Conservation (phyloP, 2,888 invertebrate genomes). For the Lathronympha strigana region DNA sequence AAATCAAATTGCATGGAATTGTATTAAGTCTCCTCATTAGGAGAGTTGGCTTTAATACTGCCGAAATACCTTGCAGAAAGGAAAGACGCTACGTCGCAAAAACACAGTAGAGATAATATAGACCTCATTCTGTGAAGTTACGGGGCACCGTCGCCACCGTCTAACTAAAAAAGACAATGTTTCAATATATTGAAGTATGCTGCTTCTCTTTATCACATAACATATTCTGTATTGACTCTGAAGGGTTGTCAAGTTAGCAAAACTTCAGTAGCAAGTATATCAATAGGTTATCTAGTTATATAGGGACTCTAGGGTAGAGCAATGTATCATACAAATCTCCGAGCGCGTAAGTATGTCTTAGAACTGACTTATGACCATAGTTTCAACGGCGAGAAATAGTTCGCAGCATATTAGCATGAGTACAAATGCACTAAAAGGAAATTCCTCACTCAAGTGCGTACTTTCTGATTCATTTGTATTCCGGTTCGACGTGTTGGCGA, state of each 20-base stretch:
- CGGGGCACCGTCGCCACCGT: no score
- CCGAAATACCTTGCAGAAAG: not conserved
- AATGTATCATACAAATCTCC: no score
- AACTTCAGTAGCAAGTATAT: no score
- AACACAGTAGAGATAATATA: not conserved
- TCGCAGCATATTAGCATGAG: slow-evolving; percentile 45
- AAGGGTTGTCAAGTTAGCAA: not conserved
- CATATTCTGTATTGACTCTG: not conserved
- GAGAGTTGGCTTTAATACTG: slow-evolving; percentile 45
- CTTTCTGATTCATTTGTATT: slow-evolving; percentile 80
- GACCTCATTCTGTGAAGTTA: no score
- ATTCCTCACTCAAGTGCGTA: slow-evolving; percentile 74
- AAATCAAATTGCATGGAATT: slow-evolving; percentile 33
- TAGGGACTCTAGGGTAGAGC: no score
- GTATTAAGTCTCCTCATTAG: slow-evolving; percentile 51
- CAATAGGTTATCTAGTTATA: no score
- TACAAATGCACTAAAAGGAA: slow-evolving; percentile 66
- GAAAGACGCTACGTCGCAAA: not conserved
- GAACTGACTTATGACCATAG: slow-evolving; percentile 1
- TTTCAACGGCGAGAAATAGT: slow-evolving; percentile 32
- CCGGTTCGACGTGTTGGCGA: slow-evolving; percentile 54
- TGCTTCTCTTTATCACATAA: not conserved
- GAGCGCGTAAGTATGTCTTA: not conserved
- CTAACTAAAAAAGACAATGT: no score
- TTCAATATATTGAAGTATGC: no score